Percentiles rank a stretch among this genome's conserved stretches.
These are phyloP conservation scores for Zygogramma bicolorata DNA, from an alignment of 2,888 invertebrate genomes.

Conservation along the genomic window DNA sequence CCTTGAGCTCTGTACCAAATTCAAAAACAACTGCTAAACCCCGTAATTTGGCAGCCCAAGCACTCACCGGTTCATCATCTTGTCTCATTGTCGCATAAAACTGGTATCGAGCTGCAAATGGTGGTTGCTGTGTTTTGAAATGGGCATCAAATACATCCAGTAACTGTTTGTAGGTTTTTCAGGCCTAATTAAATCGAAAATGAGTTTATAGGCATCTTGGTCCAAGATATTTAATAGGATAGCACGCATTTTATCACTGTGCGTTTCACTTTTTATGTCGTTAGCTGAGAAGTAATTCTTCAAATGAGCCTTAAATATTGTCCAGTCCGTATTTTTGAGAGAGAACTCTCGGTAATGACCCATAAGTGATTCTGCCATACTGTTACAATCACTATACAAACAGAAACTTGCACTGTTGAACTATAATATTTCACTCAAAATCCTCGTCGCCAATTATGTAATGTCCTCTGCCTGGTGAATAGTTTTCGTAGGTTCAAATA, in stretches of 20 bases:
- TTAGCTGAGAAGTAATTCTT: not conserved
- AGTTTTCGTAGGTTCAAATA: too few relatives aligned
- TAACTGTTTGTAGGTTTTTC: too few relatives aligned
- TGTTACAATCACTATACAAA: not conserved
- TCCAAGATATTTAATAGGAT: not conserved
- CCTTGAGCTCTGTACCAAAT: not conserved
- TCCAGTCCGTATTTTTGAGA: not conserved
- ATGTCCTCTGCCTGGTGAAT: too few relatives aligned
- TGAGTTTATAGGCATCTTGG: too few relatives aligned
- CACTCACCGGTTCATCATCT: not conserved
- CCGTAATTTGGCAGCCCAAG: not conserved
- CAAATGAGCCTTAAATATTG: too few relatives aligned
- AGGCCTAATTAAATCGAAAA: not conserved
- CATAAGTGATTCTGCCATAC: not conserved
- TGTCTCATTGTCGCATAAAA: not conserved
- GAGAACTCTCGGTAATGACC: not conserved
- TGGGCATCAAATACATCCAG: not conserved
- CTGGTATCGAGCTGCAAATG: not conserved
- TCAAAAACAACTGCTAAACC: not conserved
- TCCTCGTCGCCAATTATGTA: too few relatives aligned
- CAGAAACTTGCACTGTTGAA: too few relatives aligned
- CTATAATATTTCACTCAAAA: too few relatives aligned
- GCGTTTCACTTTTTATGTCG: not conserved
- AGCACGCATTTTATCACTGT: not conserved
- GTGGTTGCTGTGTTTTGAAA: not conserved